A percentile compares a stretch with the other conserved stretches of the same genome.
Evolutionary conservation across 2,797 vertebrate species (phyloP).

Genomic region (Otus scops): DNA sequence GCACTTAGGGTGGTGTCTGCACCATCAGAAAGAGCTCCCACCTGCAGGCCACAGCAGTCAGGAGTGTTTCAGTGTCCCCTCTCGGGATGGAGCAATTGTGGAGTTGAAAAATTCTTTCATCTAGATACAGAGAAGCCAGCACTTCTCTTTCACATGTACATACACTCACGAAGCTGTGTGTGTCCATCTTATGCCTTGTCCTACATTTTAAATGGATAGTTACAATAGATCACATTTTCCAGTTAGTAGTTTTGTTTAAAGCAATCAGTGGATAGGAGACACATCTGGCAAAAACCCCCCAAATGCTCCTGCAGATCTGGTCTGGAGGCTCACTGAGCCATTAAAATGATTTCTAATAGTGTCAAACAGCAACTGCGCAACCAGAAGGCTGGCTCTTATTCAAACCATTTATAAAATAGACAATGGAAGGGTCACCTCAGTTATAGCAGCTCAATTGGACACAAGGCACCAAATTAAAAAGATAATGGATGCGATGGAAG

Average conservation of each 20-base stretch:
- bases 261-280: background rate
- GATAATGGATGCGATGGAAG: background rate
- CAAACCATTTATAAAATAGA: background rate
- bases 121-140: background rate
- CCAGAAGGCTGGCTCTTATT: background rate
- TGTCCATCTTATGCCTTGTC: background rate
- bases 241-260: background rate
- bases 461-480: background rate
- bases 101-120: background rate
- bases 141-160: background rate
- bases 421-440: background rate
- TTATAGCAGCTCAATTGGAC: background rate
- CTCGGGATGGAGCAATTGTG: background rate
- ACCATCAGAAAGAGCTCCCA: background rate
- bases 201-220: background rate
- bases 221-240: background rate
- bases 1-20: background rate
- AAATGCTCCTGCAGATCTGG: background rate
- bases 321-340: background rate
- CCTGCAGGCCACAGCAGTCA: background rate
- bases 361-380: background rate
- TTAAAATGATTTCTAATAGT: background rate
- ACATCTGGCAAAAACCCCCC: background rate
- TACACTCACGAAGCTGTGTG: accelerated
- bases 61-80: background rate